phyloP scores from a whole-genome alignment of 92 coral and sea anemone genomes.

The Muricea muricata region DNA sequence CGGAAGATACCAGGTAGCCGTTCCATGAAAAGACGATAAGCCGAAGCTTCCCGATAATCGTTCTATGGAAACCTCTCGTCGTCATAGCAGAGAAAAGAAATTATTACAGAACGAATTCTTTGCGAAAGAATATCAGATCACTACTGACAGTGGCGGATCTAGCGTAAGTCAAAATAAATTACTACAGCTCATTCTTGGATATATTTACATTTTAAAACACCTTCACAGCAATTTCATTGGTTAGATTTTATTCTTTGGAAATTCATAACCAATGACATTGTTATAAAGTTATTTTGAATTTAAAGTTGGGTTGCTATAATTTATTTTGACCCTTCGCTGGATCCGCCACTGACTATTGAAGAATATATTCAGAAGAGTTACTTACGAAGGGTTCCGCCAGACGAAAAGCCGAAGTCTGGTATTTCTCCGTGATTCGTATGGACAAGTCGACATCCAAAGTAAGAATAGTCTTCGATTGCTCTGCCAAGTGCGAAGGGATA shows the following conservation, averaged over 20 bases:
- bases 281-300: too few species aligned
- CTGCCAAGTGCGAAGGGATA: constrained; percentile 56
- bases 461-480: constrained; percentile 49
- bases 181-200: too few species aligned
- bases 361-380: constrained; percentile 58
- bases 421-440: constrained; percentile 59
- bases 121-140: constrained; percentile 53
- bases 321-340: too few species aligned
- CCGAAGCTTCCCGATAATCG: constrained; percentile 41
- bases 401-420: constrained; percentile 56
- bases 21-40: constrained; percentile 65
- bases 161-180: too few species aligned
- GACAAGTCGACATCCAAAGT: constrained; percentile 72
- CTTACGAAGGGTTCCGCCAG: constrained; percentile 45
- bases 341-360: too few species aligned
- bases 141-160: too few species aligned
- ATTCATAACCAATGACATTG: too few species aligned
- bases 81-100: constrained; percentile 47
- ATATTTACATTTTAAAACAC: too few species aligned
- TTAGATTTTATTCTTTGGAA: too few species aligned
- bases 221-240: too few species aligned
- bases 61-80: constrained; percentile 41
- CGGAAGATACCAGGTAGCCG: constrained; percentile 55
- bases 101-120: constrained; percentile 37
- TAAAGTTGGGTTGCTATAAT: too few species aligned